A percentile compares a stretch with the other conserved stretches of the same genome.
These are phyloP conservation scores for Drosophila kepulauana DNA, from an alignment of 1,140 invertebrate genomes.

Conservation along the genomic window DNA sequence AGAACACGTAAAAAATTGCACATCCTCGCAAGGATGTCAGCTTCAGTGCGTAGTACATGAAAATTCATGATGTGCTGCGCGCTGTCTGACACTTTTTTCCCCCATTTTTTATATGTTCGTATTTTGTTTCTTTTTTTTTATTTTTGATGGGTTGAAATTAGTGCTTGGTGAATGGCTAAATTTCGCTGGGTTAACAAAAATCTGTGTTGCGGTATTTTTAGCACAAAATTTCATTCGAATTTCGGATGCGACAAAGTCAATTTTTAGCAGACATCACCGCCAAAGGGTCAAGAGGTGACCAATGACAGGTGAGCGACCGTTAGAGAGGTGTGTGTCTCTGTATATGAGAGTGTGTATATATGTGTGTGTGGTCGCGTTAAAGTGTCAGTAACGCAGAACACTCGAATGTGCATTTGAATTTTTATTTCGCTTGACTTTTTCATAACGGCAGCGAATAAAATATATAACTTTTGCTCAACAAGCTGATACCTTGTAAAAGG, in stretches of 20 bases:
- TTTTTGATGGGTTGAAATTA: constrained; percentile 35
- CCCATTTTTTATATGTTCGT: not conserved
- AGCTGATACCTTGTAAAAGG: not conserved
- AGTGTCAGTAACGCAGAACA: constrained; percentile 24
- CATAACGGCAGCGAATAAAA: constrained; percentile 65
- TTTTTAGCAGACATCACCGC: constrained; percentile 42
- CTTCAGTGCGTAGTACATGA: constrained; percentile 64
- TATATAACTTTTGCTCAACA: not conserved
- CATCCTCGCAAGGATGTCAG: constrained; percentile 76
- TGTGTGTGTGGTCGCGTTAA: constrained; percentile 17
- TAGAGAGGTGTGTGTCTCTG: constrained; percentile 50
- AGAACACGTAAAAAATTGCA: constrained; percentile 82
- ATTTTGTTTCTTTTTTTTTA: constrained; percentile 1
- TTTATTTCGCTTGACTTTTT: constrained; percentile 75
- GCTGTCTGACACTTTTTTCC: constrained; percentile 63
- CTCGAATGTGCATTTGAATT: constrained; percentile 60
- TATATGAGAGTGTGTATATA: constrained; percentile 14
- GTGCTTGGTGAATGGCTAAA: constrained; percentile 48
- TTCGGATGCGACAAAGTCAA: constrained; percentile 74
- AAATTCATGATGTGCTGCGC: constrained; percentile 74
- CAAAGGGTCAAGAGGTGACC: constrained; percentile 20
- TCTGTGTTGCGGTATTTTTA: constrained; percentile 69
- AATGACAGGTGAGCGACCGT: constrained; percentile 37
- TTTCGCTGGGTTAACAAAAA: constrained; percentile 55
- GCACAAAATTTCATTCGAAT: constrained; percentile 79